Conservation (phyloP, 2,797 vertebrate species). For the Cossypha dichroa region DNA sequence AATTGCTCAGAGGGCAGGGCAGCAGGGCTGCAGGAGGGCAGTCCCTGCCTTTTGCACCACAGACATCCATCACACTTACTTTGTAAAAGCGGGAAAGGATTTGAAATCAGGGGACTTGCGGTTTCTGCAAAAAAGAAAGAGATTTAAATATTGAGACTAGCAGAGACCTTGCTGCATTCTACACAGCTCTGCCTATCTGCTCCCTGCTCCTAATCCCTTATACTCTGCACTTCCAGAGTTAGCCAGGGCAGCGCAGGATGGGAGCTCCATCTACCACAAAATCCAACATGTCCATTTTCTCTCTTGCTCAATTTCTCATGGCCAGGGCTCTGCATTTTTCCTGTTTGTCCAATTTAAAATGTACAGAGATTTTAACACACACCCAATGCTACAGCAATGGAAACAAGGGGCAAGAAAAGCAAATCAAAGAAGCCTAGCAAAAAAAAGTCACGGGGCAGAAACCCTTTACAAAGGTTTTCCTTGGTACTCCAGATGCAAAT, state of each 20-base stretch:
- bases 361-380: background rate
- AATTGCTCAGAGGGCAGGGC: background rate
- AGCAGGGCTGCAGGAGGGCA: background rate
- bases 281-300: background rate
- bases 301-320: background rate
- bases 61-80: slow-evolving; percentile 80
- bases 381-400: background rate
- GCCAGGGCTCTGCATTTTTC: background rate
- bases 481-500: background rate
- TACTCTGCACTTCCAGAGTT: background rate
- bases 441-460: background rate
- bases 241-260: background rate
- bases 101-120: slow-evolving; percentile 88
- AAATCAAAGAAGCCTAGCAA: background rate
- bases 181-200: background rate
- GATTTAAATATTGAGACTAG: slow-evolving; percentile 47
- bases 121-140: slow-evolving; percentile 85
- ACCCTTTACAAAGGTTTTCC: background rate
- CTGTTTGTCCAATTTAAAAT: background rate
- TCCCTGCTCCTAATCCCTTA: background rate
- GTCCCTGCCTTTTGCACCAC: background rate
- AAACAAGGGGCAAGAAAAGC: background rate
- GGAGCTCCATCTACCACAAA: background rate
- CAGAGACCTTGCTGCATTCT: background rate
- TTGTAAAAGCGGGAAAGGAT: slow-evolving; percentile 85